These are phyloP conservation scores for Pycnomerus fuliginosus DNA, from an alignment of 2,888 invertebrate species.

Conservation along the genomic window DNA sequence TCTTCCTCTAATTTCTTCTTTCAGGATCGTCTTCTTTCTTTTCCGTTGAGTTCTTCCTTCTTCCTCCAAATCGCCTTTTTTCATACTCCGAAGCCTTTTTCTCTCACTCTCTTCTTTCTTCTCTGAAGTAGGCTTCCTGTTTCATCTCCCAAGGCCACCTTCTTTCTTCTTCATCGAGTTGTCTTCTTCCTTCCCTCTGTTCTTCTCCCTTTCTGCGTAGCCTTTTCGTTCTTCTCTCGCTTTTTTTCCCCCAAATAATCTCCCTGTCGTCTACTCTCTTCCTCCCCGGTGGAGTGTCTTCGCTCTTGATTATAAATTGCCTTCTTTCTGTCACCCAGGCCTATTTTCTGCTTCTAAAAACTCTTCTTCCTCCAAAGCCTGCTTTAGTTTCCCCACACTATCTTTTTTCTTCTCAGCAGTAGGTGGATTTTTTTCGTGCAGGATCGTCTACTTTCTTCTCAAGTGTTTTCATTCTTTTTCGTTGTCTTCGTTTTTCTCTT, in stretches of 20 bases:
- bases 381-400: too few species aligned
- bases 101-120: background rate
- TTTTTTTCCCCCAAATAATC: background rate
- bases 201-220: background rate
- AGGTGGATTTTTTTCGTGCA: too few species aligned
- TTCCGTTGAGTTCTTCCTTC: background rate
- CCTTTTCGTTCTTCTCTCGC: conserved; percentile 7
- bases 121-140: background rate
- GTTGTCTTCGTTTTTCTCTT: too few species aligned
- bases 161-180: background rate
- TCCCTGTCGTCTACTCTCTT: conserved; percentile 24
- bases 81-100: background rate
- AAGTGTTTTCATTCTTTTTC: too few species aligned
- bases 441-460: too few species aligned
- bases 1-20: too few species aligned
- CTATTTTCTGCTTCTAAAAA: too few species aligned
- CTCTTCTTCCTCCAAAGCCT: too few species aligned
- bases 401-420: too few species aligned
- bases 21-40: background rate
- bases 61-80: background rate
- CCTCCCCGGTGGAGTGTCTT: background rate
- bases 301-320: conserved; percentile 21
- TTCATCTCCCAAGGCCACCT: background rate
- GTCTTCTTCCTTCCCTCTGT: conserved; percentile 1
- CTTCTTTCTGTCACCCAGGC: too few species aligned